A percentile compares a stretch with the other conserved stretches of the same genome.
Evolutionary conservation across 1,140 invertebrate genomes (phyloP).

Genomic region (Drosophila bipectinata): DNA sequence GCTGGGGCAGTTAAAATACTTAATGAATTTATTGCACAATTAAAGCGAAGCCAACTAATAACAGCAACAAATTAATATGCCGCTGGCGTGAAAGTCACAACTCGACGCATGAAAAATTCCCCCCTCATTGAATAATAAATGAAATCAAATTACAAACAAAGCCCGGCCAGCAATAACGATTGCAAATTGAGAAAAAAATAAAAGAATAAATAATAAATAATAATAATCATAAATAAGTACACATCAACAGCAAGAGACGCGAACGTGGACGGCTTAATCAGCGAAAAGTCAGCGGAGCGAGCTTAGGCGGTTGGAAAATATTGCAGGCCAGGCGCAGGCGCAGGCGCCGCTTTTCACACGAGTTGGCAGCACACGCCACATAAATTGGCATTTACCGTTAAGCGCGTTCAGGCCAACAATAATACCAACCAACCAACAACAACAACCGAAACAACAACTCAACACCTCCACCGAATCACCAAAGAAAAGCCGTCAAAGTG

Average conservation of each 20-base stretch:
- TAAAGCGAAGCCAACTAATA: conserved; percentile 50
- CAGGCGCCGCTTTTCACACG: conserved; percentile 75
- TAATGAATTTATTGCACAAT: conserved; percentile 81
- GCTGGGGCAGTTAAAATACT: conserved; percentile 70
- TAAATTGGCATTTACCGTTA: conserved; percentile 62
- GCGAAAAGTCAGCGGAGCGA: conserved; percentile 37
- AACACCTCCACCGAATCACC: conserved; percentile 55
- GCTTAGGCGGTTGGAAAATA: conserved; percentile 32
- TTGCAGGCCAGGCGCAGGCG: conserved; percentile 32
- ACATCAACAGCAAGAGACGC: conserved; percentile 25
- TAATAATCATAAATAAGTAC: conserved; percentile 41
- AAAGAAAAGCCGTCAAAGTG: conserved; percentile 83
- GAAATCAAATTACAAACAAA: conserved; percentile 60
- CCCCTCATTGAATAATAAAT: conserved; percentile 64
- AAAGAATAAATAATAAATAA: conserved; percentile 12
- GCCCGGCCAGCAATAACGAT: conserved; percentile 31
- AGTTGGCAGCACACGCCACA: conserved; percentile 66
- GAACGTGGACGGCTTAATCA: conserved; percentile 53
- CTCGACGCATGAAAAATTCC: conserved; percentile 44
- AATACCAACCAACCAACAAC: not conserved
- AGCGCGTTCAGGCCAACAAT: conserved; percentile 22
- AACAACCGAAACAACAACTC: conserved; percentile 12
- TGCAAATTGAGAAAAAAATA: conserved; percentile 24
- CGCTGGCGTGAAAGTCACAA: conserved; percentile 71
- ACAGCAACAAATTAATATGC: conserved; percentile 65